Percentiles rank a stretch among this genome's conserved stretches.
Evolutionary conservation across 2,888 invertebrate species (phyloP).

Genomic region (Cheilosia scutellata): DNA sequence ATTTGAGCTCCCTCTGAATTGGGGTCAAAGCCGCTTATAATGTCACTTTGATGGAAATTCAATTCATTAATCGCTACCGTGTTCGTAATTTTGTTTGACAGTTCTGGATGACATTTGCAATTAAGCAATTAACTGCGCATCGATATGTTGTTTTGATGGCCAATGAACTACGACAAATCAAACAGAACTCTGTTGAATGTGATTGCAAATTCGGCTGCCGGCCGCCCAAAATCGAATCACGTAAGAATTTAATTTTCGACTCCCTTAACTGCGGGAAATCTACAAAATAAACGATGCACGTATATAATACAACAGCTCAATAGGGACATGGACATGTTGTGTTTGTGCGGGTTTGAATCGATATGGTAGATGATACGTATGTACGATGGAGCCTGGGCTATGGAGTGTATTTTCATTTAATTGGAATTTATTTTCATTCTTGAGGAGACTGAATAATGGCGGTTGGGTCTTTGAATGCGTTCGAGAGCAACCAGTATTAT

Average conservation of each 20-base stretch:
- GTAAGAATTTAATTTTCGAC: conserved; percentile 24
- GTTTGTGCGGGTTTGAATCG: not conserved
- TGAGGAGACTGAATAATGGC: conserved; percentile 28
- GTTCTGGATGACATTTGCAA: conserved; percentile 21
- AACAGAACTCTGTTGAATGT: conserved; percentile 10
- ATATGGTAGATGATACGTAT: not conserved
- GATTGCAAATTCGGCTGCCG: not conserved
- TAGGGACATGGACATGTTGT: too few species aligned
- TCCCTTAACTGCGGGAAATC: conserved; percentile 8
- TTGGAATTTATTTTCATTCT: conserved; percentile 49
- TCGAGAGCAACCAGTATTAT: conserved; percentile 19
- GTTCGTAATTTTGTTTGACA: conserved; percentile 37
- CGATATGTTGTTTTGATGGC: not conserved
- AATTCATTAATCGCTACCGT: conserved; percentile 25
- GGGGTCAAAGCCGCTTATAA: conserved; percentile 31
- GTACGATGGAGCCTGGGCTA: not conserved
- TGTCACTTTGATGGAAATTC: conserved; percentile 26
- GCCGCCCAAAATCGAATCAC: not conserved
- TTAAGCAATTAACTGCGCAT: conserved; percentile 1
- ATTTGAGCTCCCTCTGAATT: conserved; percentile 43
- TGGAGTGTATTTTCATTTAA: conserved; percentile 19
- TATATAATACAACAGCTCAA: too few species aligned
- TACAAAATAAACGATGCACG: not conserved
- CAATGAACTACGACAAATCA: conserved; percentile 4
- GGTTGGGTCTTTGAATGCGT: conserved; percentile 14